Evolutionary conservation across 2,797 vertebrate genomes (phyloP).

Genomic region (Pantherophis vulpinus): DNA sequence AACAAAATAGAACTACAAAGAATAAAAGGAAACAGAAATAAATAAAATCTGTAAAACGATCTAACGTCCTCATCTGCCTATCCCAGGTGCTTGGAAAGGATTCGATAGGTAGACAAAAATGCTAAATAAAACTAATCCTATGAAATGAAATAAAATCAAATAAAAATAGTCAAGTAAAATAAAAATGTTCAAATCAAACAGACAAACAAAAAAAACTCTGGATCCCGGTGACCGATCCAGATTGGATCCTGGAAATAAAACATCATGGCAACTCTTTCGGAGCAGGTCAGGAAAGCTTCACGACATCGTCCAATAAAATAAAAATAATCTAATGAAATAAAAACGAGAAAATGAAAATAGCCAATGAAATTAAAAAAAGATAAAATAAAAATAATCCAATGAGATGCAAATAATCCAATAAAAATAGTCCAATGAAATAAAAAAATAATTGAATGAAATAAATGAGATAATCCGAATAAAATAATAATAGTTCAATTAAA

Average conservation of each 20-base stretch:
- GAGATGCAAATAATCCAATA: not conserved
- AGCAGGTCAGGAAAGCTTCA: too few relatives aligned
- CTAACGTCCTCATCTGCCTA: not conserved
- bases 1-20: not conserved
- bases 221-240: too few relatives aligned
- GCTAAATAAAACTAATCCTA: not conserved
- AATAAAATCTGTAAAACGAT: not conserved
- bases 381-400: not conserved
- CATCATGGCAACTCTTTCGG: too few relatives aligned
- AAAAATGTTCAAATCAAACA: not conserved
- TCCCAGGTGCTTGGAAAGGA: not conserved
- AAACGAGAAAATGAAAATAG: too few relatives aligned
- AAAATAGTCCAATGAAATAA: not conserved
- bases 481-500: too few relatives aligned
- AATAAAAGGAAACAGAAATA: not conserved
- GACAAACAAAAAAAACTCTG: too few relatives aligned
- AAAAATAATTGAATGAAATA: too few relatives aligned
- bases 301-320: too few relatives aligned
- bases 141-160: not conserved
- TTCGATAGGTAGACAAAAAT: not conserved
- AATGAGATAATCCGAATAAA: too few relatives aligned
- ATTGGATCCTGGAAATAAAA: too few relatives aligned
- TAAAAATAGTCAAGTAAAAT: not conserved
- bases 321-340: too few relatives aligned
- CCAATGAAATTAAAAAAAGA: too few relatives aligned